phyloP scores from a whole-genome alignment of 1,140 invertebrate species.

The Formica exsecta region DNA sequence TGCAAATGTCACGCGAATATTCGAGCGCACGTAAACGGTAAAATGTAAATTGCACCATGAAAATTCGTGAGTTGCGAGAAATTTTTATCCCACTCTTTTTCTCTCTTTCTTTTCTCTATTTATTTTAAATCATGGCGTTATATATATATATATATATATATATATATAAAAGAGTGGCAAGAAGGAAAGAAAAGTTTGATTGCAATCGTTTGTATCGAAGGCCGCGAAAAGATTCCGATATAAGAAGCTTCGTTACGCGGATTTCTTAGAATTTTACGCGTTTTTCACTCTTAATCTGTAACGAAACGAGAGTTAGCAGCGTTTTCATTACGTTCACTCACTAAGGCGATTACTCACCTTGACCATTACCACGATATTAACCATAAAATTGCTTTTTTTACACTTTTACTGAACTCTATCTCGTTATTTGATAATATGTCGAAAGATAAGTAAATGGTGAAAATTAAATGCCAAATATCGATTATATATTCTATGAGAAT shows the following conservation, averaged over 20 bases:
- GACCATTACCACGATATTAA: conserved; percentile 47
- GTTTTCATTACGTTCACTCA: conserved; percentile 50
- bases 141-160: too few species aligned
- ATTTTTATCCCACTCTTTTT: background rate
- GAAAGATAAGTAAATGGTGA: background rate
- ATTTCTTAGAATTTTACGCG: conserved; percentile 25
- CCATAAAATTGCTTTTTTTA: conserved; percentile 17
- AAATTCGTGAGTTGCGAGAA: conserved; percentile 13
- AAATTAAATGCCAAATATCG: background rate
- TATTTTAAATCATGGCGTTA: too few species aligned
- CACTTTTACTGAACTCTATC: background rate
- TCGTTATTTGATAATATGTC: background rate
- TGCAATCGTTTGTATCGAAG: conserved; percentile 46
- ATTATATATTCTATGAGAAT: background rate
- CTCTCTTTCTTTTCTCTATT: background rate
- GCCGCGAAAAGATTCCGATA: conserved; percentile 48
- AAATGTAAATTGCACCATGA: conserved; percentile 9
- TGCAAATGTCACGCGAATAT: conserved; percentile 18
- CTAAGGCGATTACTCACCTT: conserved; percentile 43
- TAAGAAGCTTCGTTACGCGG: conserved; percentile 54
- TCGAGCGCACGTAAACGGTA: background rate
- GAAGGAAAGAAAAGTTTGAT: conserved; percentile 42
- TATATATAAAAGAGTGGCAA: background rate
- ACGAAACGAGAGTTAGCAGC: conserved; percentile 13
- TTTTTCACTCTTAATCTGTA: conserved; percentile 45